Base-by-base conservation (phyloP, 1,140 invertebrate species). In the Drosophila watanabei region DNA sequence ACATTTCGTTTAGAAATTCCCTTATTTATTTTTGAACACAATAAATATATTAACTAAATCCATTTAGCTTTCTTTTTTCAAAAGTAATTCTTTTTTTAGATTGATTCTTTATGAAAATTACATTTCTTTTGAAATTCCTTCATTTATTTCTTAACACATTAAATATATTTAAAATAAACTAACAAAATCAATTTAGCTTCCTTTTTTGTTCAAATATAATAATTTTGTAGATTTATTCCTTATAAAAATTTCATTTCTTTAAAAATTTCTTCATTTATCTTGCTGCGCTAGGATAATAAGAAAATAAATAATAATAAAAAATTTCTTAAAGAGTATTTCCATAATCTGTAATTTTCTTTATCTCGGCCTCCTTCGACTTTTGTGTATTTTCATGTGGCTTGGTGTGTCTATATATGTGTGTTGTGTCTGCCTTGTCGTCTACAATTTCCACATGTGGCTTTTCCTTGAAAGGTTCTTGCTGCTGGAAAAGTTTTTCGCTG, bases 371-470 rank as follows among this genome's bases (percentile, higher is more conserved):
- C 30, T 65, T 52, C 28, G 35, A 39, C 54, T 39, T n/a, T 24
- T 64, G 41, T 68, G 43, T 75, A 59, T 48, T 71, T 70, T 56
- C 24, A 16, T 60, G 68, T 72, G 20, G 18, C 37, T 43, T 51
- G 45, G n/a, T 72, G 33, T 56, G 45, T 60, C 24, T 49, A 28
- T 61, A 14, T 39, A 33, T 56, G 45, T 60, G 37, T 57, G 33
- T 72, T 73, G 46, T 72, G 70, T 73, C 70, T 73, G 68, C 70
- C n/a, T 51, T 77, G 75, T 75, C 72, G 75, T 66, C 61, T 76
- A 79, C 66, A 80, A 73, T 85, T 88, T 80, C 64, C 83, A 79
- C 76, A 82, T 82, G 64, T 63, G 60, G 70, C 57, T 64, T 63
- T 82, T 70, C 54, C 62, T 58, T 59, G 62, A 58, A 65, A 65